Percentiles rank a stretch among this genome's conserved stretches.
Conservation (phyloP, 2,888 invertebrate genomes). For the Epinotia demarniana region DNA sequence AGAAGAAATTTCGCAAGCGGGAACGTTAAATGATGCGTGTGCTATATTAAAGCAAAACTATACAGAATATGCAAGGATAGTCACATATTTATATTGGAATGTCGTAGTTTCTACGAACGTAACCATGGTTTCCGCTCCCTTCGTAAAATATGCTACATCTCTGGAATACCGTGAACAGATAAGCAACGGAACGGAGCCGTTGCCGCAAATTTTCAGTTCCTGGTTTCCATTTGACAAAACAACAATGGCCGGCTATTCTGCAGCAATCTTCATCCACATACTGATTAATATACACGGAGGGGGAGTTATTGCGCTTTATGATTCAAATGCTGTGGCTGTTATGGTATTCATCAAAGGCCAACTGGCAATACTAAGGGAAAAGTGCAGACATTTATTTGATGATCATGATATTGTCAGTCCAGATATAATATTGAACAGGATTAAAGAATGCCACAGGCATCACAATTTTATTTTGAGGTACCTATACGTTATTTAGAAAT, state of each 20-base stretch:
- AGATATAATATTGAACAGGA: slow-evolving; percentile 53
- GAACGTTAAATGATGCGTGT: slow-evolving; percentile 49
- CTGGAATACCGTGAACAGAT: slow-evolving; percentile 58
- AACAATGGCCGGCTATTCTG: slow-evolving; percentile 63
- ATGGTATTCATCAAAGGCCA: slow-evolving; percentile 72
- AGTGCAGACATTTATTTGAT: slow-evolving; percentile 60
- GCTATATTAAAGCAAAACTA: slow-evolving; percentile 56
- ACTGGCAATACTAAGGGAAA: slow-evolving; percentile 59
- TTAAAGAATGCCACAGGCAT: slow-evolving; percentile 68
- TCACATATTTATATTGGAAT: slow-evolving; percentile 65
- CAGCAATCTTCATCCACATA: slow-evolving; percentile 58
- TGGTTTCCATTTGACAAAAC: slow-evolving; percentile 73
- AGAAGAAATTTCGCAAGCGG: slow-evolving; percentile 58
- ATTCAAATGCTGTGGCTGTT: slow-evolving; percentile 63
- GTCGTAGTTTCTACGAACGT: slow-evolving; percentile 59
- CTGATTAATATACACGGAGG: slow-evolving; percentile 60
- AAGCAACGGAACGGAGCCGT: slow-evolving; percentile 56
- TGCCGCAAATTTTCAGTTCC: slow-evolving; percentile 65
- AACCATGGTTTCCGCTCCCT: slow-evolving; percentile 57
- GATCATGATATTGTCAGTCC: slow-evolving; percentile 45
- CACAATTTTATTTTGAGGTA: slow-evolving; percentile 65
- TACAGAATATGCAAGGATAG: slow-evolving; percentile 60
- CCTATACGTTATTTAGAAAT: slow-evolving; percentile 47
- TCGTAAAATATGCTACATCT: slow-evolving; percentile 58
- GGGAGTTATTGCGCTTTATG: slow-evolving; percentile 62